Evolutionary conservation across 2,113 vertebrate genomes (phyloP).

Genomic region (Bos taurus): ARS-UCD2.0 NC_037335.1:75640501-75641000

Average conservation of each 20-base stretch:
- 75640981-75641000: neutral
- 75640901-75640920: neutral
- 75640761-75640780: neutral
- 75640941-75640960: neutral
- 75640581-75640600: slow-evolving; percentile 76
- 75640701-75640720: neutral
- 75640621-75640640: slow-evolving; percentile 71
- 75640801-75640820: neutral
- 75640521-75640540: slow-evolving; percentile 75
- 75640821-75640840: neutral
- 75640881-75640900: neutral
- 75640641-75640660: slow-evolving; percentile 71
- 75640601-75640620: slow-evolving; percentile 78
- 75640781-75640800: neutral
- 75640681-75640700: neutral
- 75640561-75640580: slow-evolving; percentile 70
- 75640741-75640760: neutral
- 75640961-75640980: neutral
- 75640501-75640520: slow-evolving; percentile 80
- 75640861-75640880: slow-evolving; percentile 19
- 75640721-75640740: neutral
- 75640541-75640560: slow-evolving; percentile 76
- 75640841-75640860: neutral
- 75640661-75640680: neutral
- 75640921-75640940: neutral